Percentiles rank a stretch among this genome's conserved stretches.
Conservation (phyloP, 2,888 invertebrate species). For the Dascillus cervinus region DNA sequence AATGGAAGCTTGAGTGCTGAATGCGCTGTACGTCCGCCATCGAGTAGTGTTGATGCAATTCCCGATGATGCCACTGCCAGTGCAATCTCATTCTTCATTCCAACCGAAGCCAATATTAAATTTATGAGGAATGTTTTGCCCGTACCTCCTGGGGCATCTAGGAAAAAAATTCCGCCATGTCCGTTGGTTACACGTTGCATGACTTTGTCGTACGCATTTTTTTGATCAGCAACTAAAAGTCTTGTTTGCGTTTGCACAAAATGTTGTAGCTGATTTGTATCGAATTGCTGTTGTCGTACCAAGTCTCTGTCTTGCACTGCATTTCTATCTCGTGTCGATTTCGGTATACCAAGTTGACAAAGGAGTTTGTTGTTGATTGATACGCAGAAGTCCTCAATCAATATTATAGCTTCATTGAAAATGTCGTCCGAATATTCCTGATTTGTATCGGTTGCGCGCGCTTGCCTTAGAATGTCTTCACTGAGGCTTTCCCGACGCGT, state of each 20-base stretch:
- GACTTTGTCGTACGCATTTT: slow-evolving; percentile 21
- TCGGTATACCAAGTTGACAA: too few relatives aligned
- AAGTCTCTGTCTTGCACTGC: too few relatives aligned
- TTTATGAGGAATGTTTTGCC: too few relatives aligned
- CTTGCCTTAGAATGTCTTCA: slow-evolving; percentile 1
- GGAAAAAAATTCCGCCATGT: slow-evolving; percentile 17
- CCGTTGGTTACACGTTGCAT: slow-evolving; percentile 21
- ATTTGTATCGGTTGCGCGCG: background rate
- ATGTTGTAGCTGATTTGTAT: background rate
- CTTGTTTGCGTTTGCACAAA: slow-evolving; percentile 1
- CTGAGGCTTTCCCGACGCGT: slow-evolving; percentile 2
- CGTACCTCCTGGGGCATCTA: too few relatives aligned
- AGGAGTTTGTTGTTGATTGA: slow-evolving; percentile 3
- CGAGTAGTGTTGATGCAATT: too few relatives aligned
- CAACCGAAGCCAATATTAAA: slow-evolving; percentile 31
- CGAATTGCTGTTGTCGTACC: slow-evolving; percentile 1
- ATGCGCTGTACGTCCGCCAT: too few relatives aligned
- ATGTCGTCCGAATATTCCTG: background rate
- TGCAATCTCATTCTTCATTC: too few relatives aligned
- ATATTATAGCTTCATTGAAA: too few relatives aligned
- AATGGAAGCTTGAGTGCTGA: too few relatives aligned
- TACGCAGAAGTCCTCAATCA: slow-evolving; percentile 3
- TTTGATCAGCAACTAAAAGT: slow-evolving; percentile 12
- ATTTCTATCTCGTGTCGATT: too few relatives aligned
- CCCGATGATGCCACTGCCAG: too few relatives aligned